phyloP scores from a whole-genome alignment of 2,888 invertebrate species.

The Agriotes lineatus region DNA sequence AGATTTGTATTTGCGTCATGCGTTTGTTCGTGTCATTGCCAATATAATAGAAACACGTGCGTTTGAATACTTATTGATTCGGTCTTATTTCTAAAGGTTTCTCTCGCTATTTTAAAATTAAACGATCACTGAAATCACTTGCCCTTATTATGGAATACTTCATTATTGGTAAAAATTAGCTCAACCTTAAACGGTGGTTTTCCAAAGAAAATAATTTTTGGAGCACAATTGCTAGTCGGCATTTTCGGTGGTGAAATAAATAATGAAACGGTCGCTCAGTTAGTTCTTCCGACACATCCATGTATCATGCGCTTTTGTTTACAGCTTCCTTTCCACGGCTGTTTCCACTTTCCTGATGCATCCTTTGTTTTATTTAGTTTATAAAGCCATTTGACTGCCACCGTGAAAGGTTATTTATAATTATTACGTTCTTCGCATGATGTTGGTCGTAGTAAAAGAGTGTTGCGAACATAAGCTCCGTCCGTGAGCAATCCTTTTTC shows the following conservation, averaged over 20 bases:
- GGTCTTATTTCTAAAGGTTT: too few relatives aligned
- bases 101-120: too few relatives aligned
- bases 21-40: too few relatives aligned
- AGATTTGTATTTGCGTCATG: too few relatives aligned
- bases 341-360: conserved; percentile 24
- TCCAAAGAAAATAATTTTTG: too few relatives aligned
- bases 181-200: too few relatives aligned
- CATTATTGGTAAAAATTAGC: too few relatives aligned
- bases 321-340: conserved; percentile 23
- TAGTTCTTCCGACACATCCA: conserved; percentile 25
- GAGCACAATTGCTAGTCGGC: not conserved
- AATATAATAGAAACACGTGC: too few relatives aligned
- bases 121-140: too few relatives aligned
- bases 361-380: conserved; percentile 27
- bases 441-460: conserved; percentile 2
- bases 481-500: conserved; percentile 12
- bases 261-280: conserved; percentile 22
- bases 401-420: conserved; percentile 20
- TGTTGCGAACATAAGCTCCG: not conserved
- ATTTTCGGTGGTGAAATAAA: conserved; percentile 13
- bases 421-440: conserved; percentile 5
- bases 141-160: too few relatives aligned
- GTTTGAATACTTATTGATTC: too few relatives aligned
- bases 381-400: conserved; percentile 23
- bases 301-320: conserved; percentile 23